Evolutionary conservation across 2,113 vertebrate genomes (phyloP), one percentile per base, ranked within the genome.

Genomic region (Nesogale talazaci): DNA sequence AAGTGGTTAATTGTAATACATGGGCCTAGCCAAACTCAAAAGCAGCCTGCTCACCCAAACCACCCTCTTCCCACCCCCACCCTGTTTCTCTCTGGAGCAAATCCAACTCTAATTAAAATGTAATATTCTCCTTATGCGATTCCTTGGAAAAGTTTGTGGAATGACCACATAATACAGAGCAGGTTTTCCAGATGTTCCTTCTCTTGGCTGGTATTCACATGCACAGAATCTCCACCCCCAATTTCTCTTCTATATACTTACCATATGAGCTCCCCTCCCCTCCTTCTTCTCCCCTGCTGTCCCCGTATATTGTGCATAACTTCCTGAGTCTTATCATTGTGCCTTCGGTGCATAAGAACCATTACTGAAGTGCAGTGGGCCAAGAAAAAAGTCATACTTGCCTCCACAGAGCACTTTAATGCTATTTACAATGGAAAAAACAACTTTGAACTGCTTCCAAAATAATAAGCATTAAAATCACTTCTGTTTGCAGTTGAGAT

Each of bases 391-490:
- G 63, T 92, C 95, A 84, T 88, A 40, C 23, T 95, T 95, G 52
- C 82, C 95, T 96, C 94, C 80, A 84, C 82, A 94, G 90, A 97
- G 85, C 93, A 96, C 92, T 95, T 91, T 87, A 94, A 93, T 94
- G 85, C 14, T 15, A 96, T 96, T 97, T 97, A 93, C 96, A 95
- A 89, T 80, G 88, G 95, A 92, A 96, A 94, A 96, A 96, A 12
- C 92, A 96, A 95, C 97, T 97, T 96, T 93, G 91, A 97, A 97
- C 95, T 86, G 94, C 94, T 98, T 98, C 96, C 97, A 97, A 97
- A 97, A 93, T 7, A 97, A 95, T 78, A 96, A 97, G 97, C 94
- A 95, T 96, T 96, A 96, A 98, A 98, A 96, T 96, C 88, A 97
- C 95, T 96, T 97, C 97, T 98, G 96, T 97, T 97, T 97, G 95